Base-by-base conservation (phyloP, 2,888 invertebrate species). In the Rapana venosa region DNA sequence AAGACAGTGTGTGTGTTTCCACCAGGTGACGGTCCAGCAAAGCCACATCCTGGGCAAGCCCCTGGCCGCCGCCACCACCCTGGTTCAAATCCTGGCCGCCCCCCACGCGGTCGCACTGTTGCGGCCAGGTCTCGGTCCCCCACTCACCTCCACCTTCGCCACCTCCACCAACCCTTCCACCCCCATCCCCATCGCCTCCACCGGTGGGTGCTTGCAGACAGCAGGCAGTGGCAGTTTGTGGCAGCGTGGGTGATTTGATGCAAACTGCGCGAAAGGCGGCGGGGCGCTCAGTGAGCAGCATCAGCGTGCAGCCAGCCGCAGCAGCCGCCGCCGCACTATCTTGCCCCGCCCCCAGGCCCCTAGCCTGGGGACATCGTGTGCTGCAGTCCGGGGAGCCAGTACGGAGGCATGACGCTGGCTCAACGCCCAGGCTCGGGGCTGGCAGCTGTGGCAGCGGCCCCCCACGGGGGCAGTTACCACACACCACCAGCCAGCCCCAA, bases 141-240 rank as follows among this genome's bases (percentile, higher is more conserved):
- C 90, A n/a, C 92, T 95, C 61, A 92, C 92, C 8, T 92, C 94
- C 26, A 94, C 94, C 35, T 94, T 93, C 90, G 93, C 95, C 47
- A 95, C 95, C 20, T 94, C 93, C 20, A 92, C 92, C 66, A 95
- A 94, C 87, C 94, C 95, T 86, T 93, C 94, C 56, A 93, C 94
- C 13, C 95, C 95, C 0, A 93, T 95, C 13, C 94, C 94, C 22
- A 95, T 95, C 74, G 94, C 95, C 15, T 95, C 95, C 22, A 95
- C 94, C 94, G 8, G 77, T 92, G 58, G 88, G 88, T 47, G 84
- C 91, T 58, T 90, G 35, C 61, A 70, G 36, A 11, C 84, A 20
- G 26, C 30, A 0, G 74, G 26, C 70, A n/a, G 61, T 8, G 17
- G 8, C 61, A 22, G 70, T n/a, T 22, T 5, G 70, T 22, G 70